phyloP scores from a whole-genome alignment of 64 coral and sea anemone species.

The Porites australiensis region DNA sequence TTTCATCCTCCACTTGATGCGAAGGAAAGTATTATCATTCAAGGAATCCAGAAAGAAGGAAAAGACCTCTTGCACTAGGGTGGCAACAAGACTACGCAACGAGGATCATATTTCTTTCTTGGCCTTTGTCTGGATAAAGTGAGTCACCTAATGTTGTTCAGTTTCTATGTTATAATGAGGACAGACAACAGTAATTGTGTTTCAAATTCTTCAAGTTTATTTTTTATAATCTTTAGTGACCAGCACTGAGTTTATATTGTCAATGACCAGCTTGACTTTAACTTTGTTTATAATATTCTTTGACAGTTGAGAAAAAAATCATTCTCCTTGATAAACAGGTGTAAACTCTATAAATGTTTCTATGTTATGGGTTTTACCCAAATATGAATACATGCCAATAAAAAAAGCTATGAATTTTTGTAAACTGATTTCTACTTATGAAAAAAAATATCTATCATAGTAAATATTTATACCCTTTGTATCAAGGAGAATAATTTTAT shows the following conservation, averaged over 20 bases:
- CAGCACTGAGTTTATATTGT: constrained; percentile 88
- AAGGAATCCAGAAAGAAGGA: no score
- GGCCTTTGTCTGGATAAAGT: no score
- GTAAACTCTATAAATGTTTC: constrained; percentile 76
- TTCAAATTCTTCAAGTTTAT: constrained; percentile 41
- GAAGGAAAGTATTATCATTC: no score
- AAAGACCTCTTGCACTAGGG: no score
- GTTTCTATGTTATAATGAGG: neutral
- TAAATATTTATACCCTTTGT: constrained; percentile 3
- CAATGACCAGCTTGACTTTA: constrained; percentile 97
- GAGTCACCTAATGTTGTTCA: no score
- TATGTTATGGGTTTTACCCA: constrained; percentile 71
- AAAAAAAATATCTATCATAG: constrained; percentile 35
- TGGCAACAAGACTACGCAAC: no score
- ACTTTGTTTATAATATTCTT: constrained; percentile 78
- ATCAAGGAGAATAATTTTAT: constrained; percentile 50
- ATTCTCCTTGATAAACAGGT: constrained; percentile 83
- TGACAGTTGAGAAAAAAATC: constrained; percentile 81
- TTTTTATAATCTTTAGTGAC: constrained; percentile 88
- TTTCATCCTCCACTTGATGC: no score
- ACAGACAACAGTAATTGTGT: neutral
- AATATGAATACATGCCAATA: constrained; percentile 47
- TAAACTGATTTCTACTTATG: constrained; percentile 26
- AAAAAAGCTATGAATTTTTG: constrained; percentile 75
- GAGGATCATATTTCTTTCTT: no score